Base-by-base conservation (phyloP, 1,140 invertebrate species). In the Carcinoscorpius rotundicauda region DNA sequence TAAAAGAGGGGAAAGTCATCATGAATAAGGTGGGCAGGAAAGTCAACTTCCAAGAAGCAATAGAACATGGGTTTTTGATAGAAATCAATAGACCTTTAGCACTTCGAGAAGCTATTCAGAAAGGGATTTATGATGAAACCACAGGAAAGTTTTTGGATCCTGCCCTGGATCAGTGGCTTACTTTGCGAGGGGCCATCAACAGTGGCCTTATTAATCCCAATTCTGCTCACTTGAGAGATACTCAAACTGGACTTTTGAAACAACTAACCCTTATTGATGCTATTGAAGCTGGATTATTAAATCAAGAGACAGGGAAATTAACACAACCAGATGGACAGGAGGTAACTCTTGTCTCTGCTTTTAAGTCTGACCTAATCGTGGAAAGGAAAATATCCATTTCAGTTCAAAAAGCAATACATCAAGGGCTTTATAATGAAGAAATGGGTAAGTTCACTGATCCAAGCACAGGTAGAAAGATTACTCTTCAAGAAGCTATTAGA, bases 31-130 rank as follows among this genome's bases (percentile, higher is more conserved):
- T 80, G 51, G 78, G 84, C 68, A 81, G 85, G 72, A 80, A 82
- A n/a, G 78, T 92, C 58, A 86, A 91, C 76, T 88, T 94, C 70
- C 83, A 86, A 58, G 87, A 93, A 80, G 92, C 90, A 4, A 85
- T 93, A 72, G 88, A 93, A 75, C 80, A 83, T 69, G 91, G 90
- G n/a, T 77, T 89, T 49, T 76, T 94, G 3, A 81, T 89, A 58
- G 87, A 93, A 81, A 84, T 87, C 3, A 83, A 86, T 58, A 84
- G 83, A 74, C 89, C 90, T 9, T 81, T 94, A 75, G 86, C 88
- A n/a, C 78, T 96, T 3, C 87, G 86, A 68, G 90, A 93, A 78
- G 87, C 89, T 3, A 81, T 94, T 52, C 81, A 85, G 55, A 93
- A 92, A 75, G 87, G 87, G 58, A 81, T 95, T 29, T 89, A 87